Percentiles rank a stretch among this genome's conserved stretches.
Conservation (phyloP, 2,797 vertebrate species). For the Poliocrania exsul region DNA sequence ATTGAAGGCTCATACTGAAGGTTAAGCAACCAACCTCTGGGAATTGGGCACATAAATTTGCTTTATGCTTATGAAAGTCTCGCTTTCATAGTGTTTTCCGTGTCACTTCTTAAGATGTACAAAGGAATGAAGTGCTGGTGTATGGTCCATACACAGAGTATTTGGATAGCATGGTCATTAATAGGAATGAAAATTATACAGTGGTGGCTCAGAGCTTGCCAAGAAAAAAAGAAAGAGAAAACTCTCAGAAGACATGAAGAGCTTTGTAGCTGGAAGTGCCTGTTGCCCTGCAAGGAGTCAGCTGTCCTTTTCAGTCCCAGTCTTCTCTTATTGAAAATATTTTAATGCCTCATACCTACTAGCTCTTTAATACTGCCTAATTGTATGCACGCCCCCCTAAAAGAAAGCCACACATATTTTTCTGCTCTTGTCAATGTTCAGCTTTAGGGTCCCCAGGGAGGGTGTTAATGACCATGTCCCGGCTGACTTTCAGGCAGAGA, state of each 20-base stretch:
- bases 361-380: not conserved
- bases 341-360: not conserved
- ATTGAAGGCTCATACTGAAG: not conserved
- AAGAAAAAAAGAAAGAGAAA: not conserved
- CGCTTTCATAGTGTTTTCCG: not conserved
- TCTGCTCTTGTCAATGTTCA: not conserved
- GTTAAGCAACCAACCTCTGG: constrained; percentile 22
- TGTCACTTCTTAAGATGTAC: not conserved
- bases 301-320: not conserved
- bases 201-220: not conserved
- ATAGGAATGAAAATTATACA: not conserved
- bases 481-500: not conserved
- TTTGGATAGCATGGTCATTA: not conserved
- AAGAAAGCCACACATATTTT: not conserved
- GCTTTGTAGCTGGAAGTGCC: constrained; percentile 19
- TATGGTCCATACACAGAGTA: not conserved
- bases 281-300: not conserved
- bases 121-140: not conserved
- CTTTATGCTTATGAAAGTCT: constrained; percentile 7
- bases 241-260: not conserved
- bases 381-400: not conserved
- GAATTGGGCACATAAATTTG: constrained; percentile 9
- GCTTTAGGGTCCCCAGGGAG: not conserved
- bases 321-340: not conserved
- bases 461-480: not conserved